phyloP scores from a whole-genome alignment of 2,797 vertebrate genomes.

The Borostomias antarcticus region DNA sequence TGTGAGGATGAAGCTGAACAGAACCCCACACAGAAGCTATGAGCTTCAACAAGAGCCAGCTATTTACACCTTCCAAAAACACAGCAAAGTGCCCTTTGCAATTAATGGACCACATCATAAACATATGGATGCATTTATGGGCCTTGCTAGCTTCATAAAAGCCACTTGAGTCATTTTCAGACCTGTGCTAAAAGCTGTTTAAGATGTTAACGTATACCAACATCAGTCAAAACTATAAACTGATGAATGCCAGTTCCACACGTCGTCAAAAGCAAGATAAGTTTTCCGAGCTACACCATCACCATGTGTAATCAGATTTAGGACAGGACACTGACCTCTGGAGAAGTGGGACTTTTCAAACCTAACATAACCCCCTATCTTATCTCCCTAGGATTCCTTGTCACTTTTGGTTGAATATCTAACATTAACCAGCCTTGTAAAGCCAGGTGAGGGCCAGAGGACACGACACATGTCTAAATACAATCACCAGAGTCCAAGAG shows the following conservation, averaged over 20 bases:
- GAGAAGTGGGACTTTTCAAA: conserved; percentile 11
- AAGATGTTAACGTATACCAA: conserved; percentile 24
- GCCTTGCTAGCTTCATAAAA: conserved; percentile 38
- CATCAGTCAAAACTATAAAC: conserved; percentile 28
- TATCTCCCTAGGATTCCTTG: conserved; percentile 58
- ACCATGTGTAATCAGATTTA: conserved; percentile 32
- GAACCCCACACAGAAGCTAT: conserved; percentile 40
- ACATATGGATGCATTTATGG: conserved; percentile 50
- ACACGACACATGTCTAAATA: conserved; percentile 41
- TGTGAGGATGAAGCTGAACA: conserved; percentile 23
- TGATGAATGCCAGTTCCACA: conserved; percentile 21
- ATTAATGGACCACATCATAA: conserved; percentile 50
- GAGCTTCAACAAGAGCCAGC: conserved; percentile 14
- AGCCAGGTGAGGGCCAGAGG: conserved; percentile 51
- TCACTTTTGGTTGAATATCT: conserved; percentile 65
- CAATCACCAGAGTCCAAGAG: conserved; percentile 45
- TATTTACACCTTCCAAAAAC: conserved; percentile 41
- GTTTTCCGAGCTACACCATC: conserved; percentile 14
- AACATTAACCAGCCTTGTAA: conserved; percentile 68
- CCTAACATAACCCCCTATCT: conserved; percentile 45
- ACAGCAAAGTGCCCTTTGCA: conserved; percentile 37
- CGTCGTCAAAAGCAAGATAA: not conserved
- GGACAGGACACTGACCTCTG: not conserved
- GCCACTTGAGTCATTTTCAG: conserved; percentile 41
- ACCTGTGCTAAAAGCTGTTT: conserved; percentile 42